Base-by-base conservation (phyloP, 2,113 vertebrate genomes). In the Pholis gunnellus region DNA sequence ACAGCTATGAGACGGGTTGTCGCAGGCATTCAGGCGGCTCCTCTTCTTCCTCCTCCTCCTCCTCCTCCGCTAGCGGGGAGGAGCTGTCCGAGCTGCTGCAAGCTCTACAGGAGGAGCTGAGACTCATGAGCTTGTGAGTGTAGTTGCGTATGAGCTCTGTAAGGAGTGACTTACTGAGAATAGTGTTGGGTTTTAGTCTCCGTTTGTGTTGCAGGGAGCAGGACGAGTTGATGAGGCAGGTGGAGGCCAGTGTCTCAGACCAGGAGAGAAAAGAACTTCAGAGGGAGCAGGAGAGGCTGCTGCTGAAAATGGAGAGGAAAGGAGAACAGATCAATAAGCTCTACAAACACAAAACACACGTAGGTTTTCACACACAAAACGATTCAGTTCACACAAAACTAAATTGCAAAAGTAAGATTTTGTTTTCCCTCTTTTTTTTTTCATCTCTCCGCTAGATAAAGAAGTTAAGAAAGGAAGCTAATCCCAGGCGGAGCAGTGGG, bases 121-220 rank as follows among this genome's bases (percentile, higher is more conserved):
- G 94, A 66, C 96, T 97, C 79, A 98, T 99, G 97, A 98, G 95
- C 93, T 95, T 97, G 98, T 99, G 90, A 97, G 97, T 96, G 25
- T 36, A 6, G 5, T 78, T 14, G 22, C 9, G 59, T n/a, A 8
- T 54, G 5, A 18, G 44, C 1, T 65, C 1, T 1, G 14, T 54
- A 2, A 38, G 25, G 29, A 65, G 22, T n/a, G 3, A 60, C 34
- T 20, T 9, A 1, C 2, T 56, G 46, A 10, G 15, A 31, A 52
- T 36, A 9, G 18, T 36, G 9, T 40, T 31, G 2, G 13, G 40
- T 0, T 40, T 64, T 1, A 13, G 50, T 59, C 13, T 31, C 0
- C 60, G 9, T 38, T 15, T 27, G 67, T 64, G 56, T 65, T 59
- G 3, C 75, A 98, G 97, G 79, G 97, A 97, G 82, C 96, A 98